Percentiles rank a stretch among this genome's conserved stretches.
Conservation (phyloP, 2,888 invertebrate genomes). For the Pomacea canaliculata region DNA sequence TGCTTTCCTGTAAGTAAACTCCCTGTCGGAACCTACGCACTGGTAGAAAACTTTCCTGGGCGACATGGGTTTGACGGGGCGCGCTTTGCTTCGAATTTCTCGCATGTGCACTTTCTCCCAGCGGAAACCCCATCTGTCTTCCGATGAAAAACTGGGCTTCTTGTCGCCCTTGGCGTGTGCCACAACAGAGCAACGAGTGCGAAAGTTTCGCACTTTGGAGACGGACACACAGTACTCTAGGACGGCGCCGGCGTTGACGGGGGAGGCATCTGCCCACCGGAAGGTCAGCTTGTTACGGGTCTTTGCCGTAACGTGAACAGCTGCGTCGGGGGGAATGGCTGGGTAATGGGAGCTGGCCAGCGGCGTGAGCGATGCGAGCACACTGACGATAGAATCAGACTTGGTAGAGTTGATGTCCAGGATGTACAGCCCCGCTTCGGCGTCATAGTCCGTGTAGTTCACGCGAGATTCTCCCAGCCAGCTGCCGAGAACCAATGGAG, state of each 20-base stretch:
- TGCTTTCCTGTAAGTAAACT: slow-evolving; percentile 72
- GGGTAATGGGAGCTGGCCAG: slow-evolving; percentile 45
- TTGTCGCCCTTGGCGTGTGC: slow-evolving; percentile 67
- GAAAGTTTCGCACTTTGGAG: slow-evolving; percentile 71
- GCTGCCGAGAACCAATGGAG: slow-evolving; percentile 22
- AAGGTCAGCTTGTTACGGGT: slow-evolving; percentile 12
- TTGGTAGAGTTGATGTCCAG: slow-evolving; percentile 53
- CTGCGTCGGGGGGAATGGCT: slow-evolving; percentile 40
- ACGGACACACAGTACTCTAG: slow-evolving; percentile 73
- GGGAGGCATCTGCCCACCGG: slow-evolving; percentile 22
- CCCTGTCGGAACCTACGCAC: slow-evolving; percentile 73
- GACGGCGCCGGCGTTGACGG: slow-evolving; percentile 21
- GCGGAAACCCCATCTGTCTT: slow-evolving; percentile 61
- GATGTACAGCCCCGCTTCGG: slow-evolving; percentile 48
- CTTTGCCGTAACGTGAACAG: slow-evolving; percentile 37
- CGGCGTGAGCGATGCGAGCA: slow-evolving; percentile 55
- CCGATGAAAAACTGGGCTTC: slow-evolving; percentile 55
- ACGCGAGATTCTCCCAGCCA: slow-evolving; percentile 26
- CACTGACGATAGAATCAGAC: slow-evolving; percentile 54
- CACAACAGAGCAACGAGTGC: slow-evolving; percentile 72
- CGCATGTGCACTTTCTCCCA: slow-evolving; percentile 52
- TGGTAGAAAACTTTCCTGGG: slow-evolving; percentile 63
- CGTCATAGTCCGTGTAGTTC: slow-evolving; percentile 23
- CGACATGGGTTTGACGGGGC: slow-evolving; percentile 45
- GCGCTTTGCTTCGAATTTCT: slow-evolving; percentile 40